Base-by-base conservation (phyloP, 2,113 vertebrate genomes). In the Trematomus loennbergii region DNA sequence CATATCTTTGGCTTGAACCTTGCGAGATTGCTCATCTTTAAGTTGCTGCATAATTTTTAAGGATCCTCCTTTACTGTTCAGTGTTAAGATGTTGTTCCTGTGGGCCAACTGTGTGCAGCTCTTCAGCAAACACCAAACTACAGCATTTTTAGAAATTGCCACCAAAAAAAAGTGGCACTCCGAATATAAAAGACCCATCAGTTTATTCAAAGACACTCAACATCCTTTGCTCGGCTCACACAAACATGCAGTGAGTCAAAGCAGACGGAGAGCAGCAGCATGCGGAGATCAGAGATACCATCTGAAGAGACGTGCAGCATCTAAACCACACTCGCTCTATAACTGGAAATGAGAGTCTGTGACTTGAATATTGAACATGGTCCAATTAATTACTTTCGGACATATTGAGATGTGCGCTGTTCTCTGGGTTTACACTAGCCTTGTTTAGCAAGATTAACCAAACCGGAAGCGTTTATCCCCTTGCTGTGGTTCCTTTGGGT, bases 261-360 rank as follows among this genome's bases (percentile, higher is more conserved):
- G 91, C 86, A 92, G 86, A 91, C 89, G 90, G 91, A 94, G 93
- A 94, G 93, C 88, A 88, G 92, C 72, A 64, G 88, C 91, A 88
- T 89, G 90, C 88, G 84, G 91, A 77, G 89, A 86, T 75, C 79
- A 94, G 87, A 83, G 90, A 91, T 78, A 89, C 82, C 82, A 81
- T 57, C 85, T 85, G 88, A 90, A 88, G 92, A 93, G 93, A 91
- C 89, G 81, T 87, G 92, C 88, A 90, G 88, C 78, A 87, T 87
- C 92, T 93, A 88, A 92, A 95, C 93, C 84, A 92, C 93, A 90
- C 93, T 94, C 83, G 90, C 87, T 91, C 87, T 63, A 91, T 85
- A 89, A 88, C 87, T 89, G 74, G 65, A 81, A 83, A 88, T 88
- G 46, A 12, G 73, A 86, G 66, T 83, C 69, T 75, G 71, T n/a